These are phyloP conservation scores for Dasypus novemcinctus DNA, from an alignment of 2,113 vertebrate species.

Conservation along the genomic window DNA sequence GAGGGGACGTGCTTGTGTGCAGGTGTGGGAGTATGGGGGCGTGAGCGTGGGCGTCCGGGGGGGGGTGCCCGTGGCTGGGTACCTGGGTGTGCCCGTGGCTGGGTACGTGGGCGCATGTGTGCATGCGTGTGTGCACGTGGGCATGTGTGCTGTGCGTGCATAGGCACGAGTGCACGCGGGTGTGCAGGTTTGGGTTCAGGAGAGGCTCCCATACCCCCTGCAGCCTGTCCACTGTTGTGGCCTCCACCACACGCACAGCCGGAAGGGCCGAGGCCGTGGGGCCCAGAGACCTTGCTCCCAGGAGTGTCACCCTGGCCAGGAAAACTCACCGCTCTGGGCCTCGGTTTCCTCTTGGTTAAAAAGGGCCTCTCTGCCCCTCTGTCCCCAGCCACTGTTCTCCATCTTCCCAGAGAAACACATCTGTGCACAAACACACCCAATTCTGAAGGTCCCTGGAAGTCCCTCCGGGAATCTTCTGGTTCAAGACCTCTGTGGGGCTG, in stretches of 20 bases:
- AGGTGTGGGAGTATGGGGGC: fast-evolving
- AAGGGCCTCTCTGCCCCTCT: not conserved
- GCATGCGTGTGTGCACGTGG: no score
- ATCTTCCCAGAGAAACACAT: not conserved
- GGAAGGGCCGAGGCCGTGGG: fast-evolving
- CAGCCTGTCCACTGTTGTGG: not conserved
- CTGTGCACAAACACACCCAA: not conserved
- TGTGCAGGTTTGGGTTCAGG: not conserved
- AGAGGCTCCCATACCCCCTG: not conserved
- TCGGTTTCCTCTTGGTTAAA: not conserved
- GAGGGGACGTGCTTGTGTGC: not conserved
- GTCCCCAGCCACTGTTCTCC: fast-evolving
- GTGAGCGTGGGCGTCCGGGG: fast-evolving
- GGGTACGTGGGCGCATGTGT: no score
- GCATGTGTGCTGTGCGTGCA: no score
- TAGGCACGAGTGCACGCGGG: not conserved
- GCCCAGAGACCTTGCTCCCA: not conserved
- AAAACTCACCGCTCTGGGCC: not conserved
- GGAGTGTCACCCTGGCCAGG: not conserved
- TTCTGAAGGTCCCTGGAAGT: not conserved
- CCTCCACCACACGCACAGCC: not conserved
- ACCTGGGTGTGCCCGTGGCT: no score
- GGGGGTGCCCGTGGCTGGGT: no score
- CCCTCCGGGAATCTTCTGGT: not conserved
- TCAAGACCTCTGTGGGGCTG: not conserved